phyloP scores from a whole-genome alignment of 2,113 vertebrate species.

The Cettia cetti region DNA sequence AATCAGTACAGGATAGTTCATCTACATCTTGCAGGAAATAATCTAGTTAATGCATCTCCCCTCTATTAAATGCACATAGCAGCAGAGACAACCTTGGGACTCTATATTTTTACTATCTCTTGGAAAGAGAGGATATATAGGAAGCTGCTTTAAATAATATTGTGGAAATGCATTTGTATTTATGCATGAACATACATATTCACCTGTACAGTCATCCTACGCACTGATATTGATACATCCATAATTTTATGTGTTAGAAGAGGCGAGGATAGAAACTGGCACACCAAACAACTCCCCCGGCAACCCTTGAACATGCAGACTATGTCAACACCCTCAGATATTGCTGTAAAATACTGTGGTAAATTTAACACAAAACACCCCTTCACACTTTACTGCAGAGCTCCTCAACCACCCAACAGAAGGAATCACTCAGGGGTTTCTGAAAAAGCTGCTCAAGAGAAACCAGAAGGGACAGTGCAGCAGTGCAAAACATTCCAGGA shows the following conservation, averaged over 20 bases:
- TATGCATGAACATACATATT: background rate
- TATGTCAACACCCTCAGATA: background rate
- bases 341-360: background rate
- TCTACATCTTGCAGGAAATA: background rate
- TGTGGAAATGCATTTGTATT: background rate
- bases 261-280: background rate
- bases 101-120: background rate
- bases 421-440: background rate
- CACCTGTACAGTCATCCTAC: background rate
- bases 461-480: background rate
- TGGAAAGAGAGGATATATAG: background rate
- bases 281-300: background rate
- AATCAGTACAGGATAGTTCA: background rate
- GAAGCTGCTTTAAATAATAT: background rate
- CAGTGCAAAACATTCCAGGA: background rate
- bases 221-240: background rate
- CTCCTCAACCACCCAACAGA: background rate
- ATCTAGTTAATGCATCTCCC: background rate
- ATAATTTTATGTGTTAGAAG: background rate
- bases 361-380: background rate
- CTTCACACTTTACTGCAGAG: background rate
- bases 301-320: background rate
- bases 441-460: background rate
- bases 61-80: background rate
- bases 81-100: accelerated